Percentiles rank a stretch among this genome's conserved stretches.
These are phyloP conservation scores for Lithobius niger DNA, from an alignment of 1,140 invertebrate genomes.

Conservation along the genomic window DNA sequence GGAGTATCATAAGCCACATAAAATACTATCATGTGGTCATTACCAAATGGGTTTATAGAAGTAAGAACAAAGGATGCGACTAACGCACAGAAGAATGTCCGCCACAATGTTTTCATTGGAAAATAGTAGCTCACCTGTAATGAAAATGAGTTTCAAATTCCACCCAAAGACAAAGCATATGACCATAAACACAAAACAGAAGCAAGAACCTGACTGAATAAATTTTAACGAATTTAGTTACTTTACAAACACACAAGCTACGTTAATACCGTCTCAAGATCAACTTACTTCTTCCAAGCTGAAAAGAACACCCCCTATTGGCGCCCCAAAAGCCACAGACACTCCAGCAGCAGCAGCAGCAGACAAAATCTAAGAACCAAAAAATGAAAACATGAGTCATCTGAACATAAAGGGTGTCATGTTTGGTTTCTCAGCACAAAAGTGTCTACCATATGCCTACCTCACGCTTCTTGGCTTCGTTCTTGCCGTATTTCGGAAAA, in stretches of 20 bases:
- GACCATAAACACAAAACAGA: too few relatives aligned
- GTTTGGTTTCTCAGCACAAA: too few relatives aligned
- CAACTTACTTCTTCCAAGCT: conserved; percentile 88
- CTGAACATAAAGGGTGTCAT: neutral
- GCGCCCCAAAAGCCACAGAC: conserved; percentile 96
- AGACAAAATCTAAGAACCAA: conserved; percentile 57
- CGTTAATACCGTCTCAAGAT: too few relatives aligned
- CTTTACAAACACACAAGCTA: too few relatives aligned
- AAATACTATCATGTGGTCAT: conserved; percentile 96
- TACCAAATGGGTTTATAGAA: conserved; percentile 98
- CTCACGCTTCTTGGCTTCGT: conserved; percentile 98
- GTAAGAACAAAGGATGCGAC: conserved; percentile 94
- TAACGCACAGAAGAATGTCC: conserved; percentile 98
- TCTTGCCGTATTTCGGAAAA: conserved; percentile 96
- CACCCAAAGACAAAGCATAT: too few relatives aligned
- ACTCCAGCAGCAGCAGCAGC: conserved; percentile 99
- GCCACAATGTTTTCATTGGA: conserved; percentile 95
- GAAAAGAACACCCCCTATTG: conserved; percentile 92
- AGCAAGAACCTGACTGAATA: too few relatives aligned
- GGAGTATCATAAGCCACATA: conserved; percentile 98
- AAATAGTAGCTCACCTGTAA: conserved; percentile 99
- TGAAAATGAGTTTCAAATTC: too few relatives aligned
- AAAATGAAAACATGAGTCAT: too few relatives aligned
- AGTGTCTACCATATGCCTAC: conserved; percentile 6
- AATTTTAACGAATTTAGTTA: too few relatives aligned